These are phyloP conservation scores for Argya squamiceps DNA, from an alignment of 2,797 vertebrate genomes.

Conservation along the genomic window DNA sequence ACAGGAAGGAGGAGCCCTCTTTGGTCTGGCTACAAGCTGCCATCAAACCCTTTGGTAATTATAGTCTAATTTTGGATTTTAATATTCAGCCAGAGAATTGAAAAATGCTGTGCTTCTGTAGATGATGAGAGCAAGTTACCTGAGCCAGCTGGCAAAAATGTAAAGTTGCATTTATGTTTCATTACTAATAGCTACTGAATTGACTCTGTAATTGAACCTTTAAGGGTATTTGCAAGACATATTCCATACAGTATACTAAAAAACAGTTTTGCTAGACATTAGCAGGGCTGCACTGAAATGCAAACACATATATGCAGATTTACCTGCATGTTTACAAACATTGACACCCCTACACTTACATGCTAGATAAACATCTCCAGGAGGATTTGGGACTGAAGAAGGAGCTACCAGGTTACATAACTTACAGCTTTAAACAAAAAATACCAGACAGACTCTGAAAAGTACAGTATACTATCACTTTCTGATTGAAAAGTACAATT, in stretches of 20 bases:
- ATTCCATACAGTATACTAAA: neutral
- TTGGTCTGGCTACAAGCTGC: neutral
- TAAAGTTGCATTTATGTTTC: constrained; percentile 38
- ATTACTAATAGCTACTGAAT: constrained; percentile 36
- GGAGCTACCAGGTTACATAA: neutral
- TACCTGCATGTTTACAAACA: neutral
- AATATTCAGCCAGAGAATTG: constrained; percentile 39
- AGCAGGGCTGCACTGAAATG: neutral
- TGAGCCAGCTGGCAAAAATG: constrained; percentile 61
- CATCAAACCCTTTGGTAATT: neutral
- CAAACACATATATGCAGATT: neutral
- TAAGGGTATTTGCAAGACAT: neutral
- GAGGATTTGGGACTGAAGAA: neutral
- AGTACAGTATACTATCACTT: neutral
- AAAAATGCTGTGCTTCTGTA: constrained; percentile 39
- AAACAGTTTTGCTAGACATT: neutral
- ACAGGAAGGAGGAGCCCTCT: neutral
- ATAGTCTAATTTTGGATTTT: constrained; percentile 4
- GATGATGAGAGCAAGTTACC: constrained; percentile 25
- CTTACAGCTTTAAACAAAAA: neutral
- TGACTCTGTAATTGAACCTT: constrained; percentile 36
- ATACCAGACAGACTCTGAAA: neutral
- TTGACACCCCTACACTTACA: neutral
- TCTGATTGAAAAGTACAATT: neutral
- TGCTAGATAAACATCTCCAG: neutral